A percentile compares a stretch with the other conserved stretches of the same genome.
phyloP scores from a whole-genome alignment of 2,113 vertebrate genomes.

The Oostethus manadensis region DNA sequence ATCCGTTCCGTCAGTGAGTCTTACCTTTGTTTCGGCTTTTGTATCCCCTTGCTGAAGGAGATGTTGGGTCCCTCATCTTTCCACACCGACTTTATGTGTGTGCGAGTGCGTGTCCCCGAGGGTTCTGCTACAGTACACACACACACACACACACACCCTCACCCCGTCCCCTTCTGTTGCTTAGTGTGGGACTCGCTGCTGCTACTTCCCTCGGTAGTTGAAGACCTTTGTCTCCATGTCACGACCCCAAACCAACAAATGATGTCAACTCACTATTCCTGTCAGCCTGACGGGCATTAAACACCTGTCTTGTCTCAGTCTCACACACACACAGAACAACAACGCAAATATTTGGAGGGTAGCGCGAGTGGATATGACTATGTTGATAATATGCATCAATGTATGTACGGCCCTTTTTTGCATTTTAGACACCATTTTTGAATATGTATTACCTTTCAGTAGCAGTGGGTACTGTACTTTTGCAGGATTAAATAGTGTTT shows the following conservation, averaged over 20 bases:
- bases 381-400: slow-evolving; percentile 8
- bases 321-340: slow-evolving; percentile 14
- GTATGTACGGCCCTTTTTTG: too few relatives aligned
- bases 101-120: slow-evolving; percentile 38
- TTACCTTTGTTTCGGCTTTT: slow-evolving; percentile 67
- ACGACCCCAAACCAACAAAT: slow-evolving; percentile 61
- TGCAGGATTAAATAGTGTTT: too few relatives aligned
- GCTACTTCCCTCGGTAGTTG: slow-evolving; percentile 55
- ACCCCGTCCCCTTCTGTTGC: slow-evolving; percentile 19
- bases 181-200: slow-evolving; percentile 31
- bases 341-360: slow-evolving; percentile 25
- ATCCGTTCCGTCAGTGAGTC: slow-evolving; percentile 1
- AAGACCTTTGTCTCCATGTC: slow-evolving; percentile 72
- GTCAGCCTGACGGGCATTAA: slow-evolving; percentile 63
- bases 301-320: slow-evolving; percentile 66
- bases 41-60: slow-evolving; percentile 47
- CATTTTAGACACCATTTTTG: too few relatives aligned
- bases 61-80: slow-evolving; percentile 70
- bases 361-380: slow-evolving; percentile 15
- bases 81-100: background rate
- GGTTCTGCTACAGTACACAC: slow-evolving; percentile 30
- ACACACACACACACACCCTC: slow-evolving; percentile 29
- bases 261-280: slow-evolving; percentile 85
- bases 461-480: too few relatives aligned
- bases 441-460: too few relatives aligned